Conservation (phyloP, 2,113 vertebrate genomes). For the Anarhynchus alexandrinus region DNA sequence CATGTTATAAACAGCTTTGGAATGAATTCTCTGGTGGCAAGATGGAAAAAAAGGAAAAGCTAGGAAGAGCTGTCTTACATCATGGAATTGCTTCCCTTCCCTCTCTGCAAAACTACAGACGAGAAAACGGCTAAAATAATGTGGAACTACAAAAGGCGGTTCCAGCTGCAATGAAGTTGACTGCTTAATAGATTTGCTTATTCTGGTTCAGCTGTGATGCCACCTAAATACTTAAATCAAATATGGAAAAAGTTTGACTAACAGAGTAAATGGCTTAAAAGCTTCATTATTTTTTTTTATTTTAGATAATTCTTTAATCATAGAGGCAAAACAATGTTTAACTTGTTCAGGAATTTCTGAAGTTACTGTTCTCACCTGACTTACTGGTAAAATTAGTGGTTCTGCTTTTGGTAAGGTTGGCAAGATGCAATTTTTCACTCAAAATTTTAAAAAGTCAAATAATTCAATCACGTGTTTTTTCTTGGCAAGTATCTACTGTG, state of each 20-base stretch:
- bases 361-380: neutral
- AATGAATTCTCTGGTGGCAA: neutral
- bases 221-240: neutral
- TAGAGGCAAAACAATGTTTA: neutral
- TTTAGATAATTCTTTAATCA: neutral
- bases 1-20: neutral
- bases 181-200: neutral
- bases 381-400: neutral
- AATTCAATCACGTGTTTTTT: neutral
- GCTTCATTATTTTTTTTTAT: neutral
- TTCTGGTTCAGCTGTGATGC: neutral
- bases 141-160: neutral
- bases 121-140: neutral
- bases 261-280: neutral
- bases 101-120: neutral
- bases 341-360: neutral
- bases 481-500: neutral
- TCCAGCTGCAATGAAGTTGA: neutral
- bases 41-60: neutral
- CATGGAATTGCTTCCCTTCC: neutral
- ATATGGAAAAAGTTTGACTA: neutral
- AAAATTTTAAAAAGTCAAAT: neutral
- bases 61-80: neutral
- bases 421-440: neutral
- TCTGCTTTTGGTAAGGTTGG: neutral